phyloP scores from a whole-genome alignment of 2,888 invertebrate species.

The Myopa tessellatipennis region DNA sequence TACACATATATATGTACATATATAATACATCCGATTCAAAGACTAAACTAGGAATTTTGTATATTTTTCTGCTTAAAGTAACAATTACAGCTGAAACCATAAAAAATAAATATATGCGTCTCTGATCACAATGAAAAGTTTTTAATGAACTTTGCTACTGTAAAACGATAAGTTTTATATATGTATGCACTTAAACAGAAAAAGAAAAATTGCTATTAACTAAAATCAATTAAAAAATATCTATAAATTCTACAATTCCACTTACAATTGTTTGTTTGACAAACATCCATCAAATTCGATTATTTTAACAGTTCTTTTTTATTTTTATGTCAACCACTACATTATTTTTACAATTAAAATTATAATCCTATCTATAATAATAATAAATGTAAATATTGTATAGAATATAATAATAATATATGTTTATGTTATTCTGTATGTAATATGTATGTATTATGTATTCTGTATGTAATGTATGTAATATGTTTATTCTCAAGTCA shows the following conservation, averaged over 20 bases:
- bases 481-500: too few species aligned
- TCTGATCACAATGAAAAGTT: too few species aligned
- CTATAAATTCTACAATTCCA: background rate
- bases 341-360: too few species aligned
- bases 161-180: background rate
- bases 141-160: too few species aligned
- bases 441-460: too few species aligned
- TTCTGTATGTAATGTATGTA: too few species aligned
- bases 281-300: background rate
- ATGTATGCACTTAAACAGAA: background rate
- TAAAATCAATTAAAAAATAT: background rate
- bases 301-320: background rate
- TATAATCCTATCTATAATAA: too few species aligned
- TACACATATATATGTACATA: too few species aligned
- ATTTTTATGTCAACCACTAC: too few species aligned
- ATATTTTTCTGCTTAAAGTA: background rate
- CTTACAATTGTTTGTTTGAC: background rate
- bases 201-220: background rate
- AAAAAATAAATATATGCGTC: background rate
- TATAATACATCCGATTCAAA: background rate
- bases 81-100: background rate
- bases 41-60: background rate
- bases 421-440: too few species aligned
- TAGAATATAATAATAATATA: too few species aligned
- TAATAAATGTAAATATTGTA: too few species aligned